A percentile compares a stretch with the other conserved stretches of the same genome.
phyloP scores from a whole-genome alignment of 1,140 invertebrate species.

The Wasmannia auropunctata region DNA sequence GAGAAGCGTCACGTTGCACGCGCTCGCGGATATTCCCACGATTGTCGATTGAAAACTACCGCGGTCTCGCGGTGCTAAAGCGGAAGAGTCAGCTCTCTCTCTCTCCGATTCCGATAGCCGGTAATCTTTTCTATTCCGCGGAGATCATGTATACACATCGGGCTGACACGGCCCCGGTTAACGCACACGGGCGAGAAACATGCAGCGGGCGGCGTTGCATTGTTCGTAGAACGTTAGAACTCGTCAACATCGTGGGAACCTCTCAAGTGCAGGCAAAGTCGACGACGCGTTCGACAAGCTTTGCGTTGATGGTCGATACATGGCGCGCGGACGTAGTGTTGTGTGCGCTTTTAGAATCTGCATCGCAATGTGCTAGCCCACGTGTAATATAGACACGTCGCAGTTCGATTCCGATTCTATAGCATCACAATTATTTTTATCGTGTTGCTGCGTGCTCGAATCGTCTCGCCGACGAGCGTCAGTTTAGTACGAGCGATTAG shows the following conservation, averaged over 20 bases:
- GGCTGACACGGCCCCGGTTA: neutral
- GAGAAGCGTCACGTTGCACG: neutral
- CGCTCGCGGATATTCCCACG: neutral
- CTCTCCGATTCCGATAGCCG: neutral
- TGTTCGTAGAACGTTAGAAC: conserved; percentile 5
- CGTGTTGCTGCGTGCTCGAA: neutral
- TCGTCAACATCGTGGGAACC: conserved; percentile 40
- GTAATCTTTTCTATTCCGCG: conserved; percentile 12
- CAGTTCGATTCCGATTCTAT: neutral
- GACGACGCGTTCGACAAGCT: conserved; percentile 24
- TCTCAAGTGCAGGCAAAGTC: conserved; percentile 35
- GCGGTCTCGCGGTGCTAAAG: neutral
- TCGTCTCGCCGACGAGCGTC: neutral
- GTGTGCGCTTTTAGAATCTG: conserved; percentile 33
- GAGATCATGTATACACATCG: neutral
- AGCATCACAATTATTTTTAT: conserved; percentile 4
- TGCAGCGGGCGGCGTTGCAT: neutral
- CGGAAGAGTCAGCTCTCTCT: neutral
- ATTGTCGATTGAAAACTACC: neutral
- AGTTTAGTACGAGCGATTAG: neutral
- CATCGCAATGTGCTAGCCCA: neutral
- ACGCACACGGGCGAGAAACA: neutral
- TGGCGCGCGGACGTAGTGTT: conserved; percentile 12
- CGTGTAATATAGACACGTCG: neutral
- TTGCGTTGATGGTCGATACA: conserved; percentile 22